Conservation (phyloP, 2,797 vertebrate species). For the Myiothlypis coronata region DNA sequence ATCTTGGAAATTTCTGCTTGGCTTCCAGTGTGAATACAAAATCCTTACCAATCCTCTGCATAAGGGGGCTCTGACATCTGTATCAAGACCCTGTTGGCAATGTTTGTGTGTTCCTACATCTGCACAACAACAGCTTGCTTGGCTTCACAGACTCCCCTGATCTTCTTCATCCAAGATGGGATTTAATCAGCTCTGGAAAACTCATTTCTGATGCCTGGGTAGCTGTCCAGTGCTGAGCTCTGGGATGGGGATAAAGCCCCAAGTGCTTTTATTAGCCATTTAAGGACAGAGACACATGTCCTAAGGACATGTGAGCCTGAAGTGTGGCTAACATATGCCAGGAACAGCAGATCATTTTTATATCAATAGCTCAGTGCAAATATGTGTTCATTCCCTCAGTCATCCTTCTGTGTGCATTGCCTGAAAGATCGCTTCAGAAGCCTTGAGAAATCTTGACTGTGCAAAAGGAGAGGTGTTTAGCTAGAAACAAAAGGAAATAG, state of each 20-base stretch:
- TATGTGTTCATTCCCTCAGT: not conserved
- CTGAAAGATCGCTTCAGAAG: not conserved
- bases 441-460: not conserved
- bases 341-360: not conserved
- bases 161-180: not conserved
- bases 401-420: not conserved
- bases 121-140: not conserved
- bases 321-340: accelerated
- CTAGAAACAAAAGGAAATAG: not conserved
- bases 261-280: not conserved
- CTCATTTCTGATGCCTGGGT: not conserved
- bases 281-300: not conserved
- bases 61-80: not conserved
- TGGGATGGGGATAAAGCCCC: not conserved
- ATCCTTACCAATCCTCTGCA: not conserved
- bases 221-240: not conserved
- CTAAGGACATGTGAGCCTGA: not conserved
- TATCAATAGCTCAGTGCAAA: not conserved
- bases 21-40: not conserved
- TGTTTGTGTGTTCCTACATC: not conserved
- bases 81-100: not conserved
- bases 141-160: not conserved
- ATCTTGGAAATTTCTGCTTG: not conserved
- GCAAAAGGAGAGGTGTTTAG: not conserved
- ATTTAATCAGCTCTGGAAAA: not conserved